Evolutionary conservation across 2,888 invertebrate species (phyloP).

Genomic region (Ecdyonurus torrentis): DNA sequence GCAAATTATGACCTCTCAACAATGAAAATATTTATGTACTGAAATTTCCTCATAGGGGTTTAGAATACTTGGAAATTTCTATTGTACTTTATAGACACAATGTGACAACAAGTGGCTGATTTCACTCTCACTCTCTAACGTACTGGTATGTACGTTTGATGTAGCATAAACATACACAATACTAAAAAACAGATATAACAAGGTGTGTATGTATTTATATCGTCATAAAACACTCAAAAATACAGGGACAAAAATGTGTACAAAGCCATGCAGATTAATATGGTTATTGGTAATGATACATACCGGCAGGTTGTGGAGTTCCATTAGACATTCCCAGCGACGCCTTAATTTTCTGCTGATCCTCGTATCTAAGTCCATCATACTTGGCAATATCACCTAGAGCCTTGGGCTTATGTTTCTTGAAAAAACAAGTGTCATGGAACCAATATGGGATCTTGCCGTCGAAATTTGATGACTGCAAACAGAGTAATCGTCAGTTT

Average conservation of each 20-base stretch:
- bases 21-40: no score
- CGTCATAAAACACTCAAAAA: slow-evolving; percentile 1
- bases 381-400: slow-evolving; percentile 65
- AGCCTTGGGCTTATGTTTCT: slow-evolving; percentile 53
- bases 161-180: no score
- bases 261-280: no score
- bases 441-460: slow-evolving; percentile 78
- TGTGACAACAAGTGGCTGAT: no score
- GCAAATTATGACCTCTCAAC: no score
- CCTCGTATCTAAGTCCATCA: slow-evolving; percentile 60
- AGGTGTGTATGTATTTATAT: not conserved
- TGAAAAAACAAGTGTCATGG: slow-evolving; percentile 75
- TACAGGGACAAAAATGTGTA: not conserved
- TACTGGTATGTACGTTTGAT: no score
- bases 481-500: slow-evolving; percentile 19
- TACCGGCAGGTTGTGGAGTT: no score
- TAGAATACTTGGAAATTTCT: no score
- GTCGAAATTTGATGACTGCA: slow-evolving; percentile 72
- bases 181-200: not conserved
- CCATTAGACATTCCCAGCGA: slow-evolving; percentile 38
- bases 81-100: no score
- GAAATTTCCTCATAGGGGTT: no score
- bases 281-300: no score
- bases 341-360: slow-evolving; percentile 62
- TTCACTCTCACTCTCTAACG: no score